These are phyloP conservation scores for Typhlichthys eigenmanni DNA, from an alignment of 2,797 vertebrate species.

Conservation along the genomic window DNA sequence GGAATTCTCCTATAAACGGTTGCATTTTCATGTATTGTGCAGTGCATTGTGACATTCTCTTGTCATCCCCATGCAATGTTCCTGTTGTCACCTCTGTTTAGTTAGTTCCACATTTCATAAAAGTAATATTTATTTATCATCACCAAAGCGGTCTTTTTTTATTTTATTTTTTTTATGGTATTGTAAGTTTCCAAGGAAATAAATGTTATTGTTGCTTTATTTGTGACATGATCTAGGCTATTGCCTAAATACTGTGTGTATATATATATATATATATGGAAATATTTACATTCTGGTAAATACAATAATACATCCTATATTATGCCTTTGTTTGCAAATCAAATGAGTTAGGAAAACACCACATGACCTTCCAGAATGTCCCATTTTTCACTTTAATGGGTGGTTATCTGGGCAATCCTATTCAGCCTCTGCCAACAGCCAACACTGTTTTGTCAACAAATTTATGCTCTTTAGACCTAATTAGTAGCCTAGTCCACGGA, in stretches of 20 bases:
- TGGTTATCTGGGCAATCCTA: constrained; percentile 35
- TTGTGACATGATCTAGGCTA: background rate
- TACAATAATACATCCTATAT: background rate
- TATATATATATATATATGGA: background rate
- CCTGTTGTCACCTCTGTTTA: too few species aligned
- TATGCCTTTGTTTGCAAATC: constrained; percentile 26
- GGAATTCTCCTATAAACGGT: too few species aligned
- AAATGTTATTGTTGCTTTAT: background rate
- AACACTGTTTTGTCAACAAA: constrained; percentile 57
- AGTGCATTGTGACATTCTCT: too few species aligned
- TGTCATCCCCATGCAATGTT: too few species aligned
- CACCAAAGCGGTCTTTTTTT: too few species aligned
- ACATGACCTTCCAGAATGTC: constrained; percentile 53
- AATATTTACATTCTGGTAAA: background rate
- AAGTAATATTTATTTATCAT: too few species aligned
- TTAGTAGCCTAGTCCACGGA: constrained; percentile 68
- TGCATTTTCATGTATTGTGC: too few species aligned
- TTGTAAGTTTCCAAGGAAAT: too few species aligned
- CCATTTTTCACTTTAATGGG: constrained; percentile 57
- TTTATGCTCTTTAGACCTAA: constrained; percentile 65
- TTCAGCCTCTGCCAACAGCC: constrained; percentile 35
- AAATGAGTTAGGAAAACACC: constrained; percentile 54
- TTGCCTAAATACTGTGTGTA: background rate
- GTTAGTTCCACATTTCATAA: too few species aligned
- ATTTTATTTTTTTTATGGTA: too few species aligned